Evolutionary conservation across 2,888 invertebrate species (phyloP).

Genomic region (Nasonia oneida): DNA sequence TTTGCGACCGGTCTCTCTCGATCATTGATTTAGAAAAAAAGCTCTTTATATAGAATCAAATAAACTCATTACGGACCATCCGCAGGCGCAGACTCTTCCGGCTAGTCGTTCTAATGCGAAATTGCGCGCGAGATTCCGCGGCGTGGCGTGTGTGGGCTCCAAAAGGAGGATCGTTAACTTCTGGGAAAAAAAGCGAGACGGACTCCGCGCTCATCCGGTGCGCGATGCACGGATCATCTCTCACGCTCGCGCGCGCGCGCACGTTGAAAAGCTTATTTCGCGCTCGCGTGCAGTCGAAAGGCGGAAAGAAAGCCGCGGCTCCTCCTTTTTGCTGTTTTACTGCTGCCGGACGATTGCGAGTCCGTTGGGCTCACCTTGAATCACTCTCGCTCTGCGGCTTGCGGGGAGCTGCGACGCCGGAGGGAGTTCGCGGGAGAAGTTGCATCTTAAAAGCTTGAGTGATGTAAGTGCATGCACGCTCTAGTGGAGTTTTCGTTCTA

Average conservation of each 20-base stretch:
- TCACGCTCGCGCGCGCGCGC: neutral
- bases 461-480: neutral
- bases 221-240: neutral
- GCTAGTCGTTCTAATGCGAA: neutral
- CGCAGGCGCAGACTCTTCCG: too few relatives aligned
- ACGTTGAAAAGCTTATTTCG: constrained; percentile 1
- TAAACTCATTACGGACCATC: too few relatives aligned
- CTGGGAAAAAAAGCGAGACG: neutral
- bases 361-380: constrained; percentile 59
- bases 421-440: neutral
- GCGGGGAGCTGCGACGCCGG: neutral
- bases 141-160: neutral
- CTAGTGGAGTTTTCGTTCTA: neutral
- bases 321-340: constrained; percentile 8
- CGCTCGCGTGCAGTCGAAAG: constrained; percentile 29
- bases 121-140: neutral
- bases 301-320: neutral
- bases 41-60: too few relatives aligned
- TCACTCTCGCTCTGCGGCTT: neutral
- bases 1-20: too few relatives aligned
- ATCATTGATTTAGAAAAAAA: neutral
- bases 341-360: constrained; percentile 29
- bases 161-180: neutral
- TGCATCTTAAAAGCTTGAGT: neutral
- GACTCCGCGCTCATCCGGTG: neutral